Conservation (phyloP, 2,113 vertebrate genomes). For the Tautogolabrus adspersus region DNA sequence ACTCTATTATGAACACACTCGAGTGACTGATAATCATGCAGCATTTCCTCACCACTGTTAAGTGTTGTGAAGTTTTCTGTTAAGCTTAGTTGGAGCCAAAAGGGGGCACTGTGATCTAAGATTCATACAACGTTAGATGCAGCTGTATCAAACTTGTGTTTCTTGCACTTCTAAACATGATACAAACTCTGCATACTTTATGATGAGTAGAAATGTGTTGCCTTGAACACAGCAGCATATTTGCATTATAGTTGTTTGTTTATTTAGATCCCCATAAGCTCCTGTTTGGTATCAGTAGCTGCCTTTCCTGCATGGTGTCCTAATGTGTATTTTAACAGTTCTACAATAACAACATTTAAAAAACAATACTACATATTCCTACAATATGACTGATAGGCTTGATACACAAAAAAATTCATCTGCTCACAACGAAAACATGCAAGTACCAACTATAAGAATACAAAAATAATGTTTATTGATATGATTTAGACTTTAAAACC, state of each 20-base stretch:
- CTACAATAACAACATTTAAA: no score
- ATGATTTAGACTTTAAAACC: no score
- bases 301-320: not conserved
- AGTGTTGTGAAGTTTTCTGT: not conserved
- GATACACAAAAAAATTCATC: no score
- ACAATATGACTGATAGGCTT: no score
- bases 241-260: not conserved
- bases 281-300: not conserved
- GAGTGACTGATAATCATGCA: constrained; percentile 10
- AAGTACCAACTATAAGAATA: no score
- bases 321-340: no score
- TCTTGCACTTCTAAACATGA: not conserved
- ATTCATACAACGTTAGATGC: not conserved
- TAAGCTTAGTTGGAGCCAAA: constrained; percentile 34
- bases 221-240: not conserved
- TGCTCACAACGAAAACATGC: no score
- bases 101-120: constrained; percentile 66
- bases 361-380: no score
- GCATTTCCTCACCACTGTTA: not conserved
- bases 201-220: not conserved
- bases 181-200: constrained; percentile 1
- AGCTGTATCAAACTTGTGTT: constrained; percentile 9
- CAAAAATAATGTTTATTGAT: no score
- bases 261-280: no score
- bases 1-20: constrained; percentile 1